Evolutionary conservation across 2,113 vertebrate genomes (phyloP).

Genomic region (Gallinago undulata): DNA sequence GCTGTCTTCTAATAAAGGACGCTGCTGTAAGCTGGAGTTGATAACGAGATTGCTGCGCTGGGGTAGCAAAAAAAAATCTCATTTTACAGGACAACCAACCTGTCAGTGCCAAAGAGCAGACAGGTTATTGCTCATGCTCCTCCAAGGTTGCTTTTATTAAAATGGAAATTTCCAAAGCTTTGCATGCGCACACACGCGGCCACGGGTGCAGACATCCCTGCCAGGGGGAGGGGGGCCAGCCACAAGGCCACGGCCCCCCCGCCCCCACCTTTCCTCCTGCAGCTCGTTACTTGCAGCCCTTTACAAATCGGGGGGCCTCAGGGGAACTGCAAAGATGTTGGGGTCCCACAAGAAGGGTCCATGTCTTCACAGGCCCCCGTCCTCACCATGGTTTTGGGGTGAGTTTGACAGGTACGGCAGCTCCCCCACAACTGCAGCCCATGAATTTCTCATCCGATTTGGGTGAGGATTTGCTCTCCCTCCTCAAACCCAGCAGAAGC

Average conservation of each 20-base stretch:
- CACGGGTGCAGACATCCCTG: background rate
- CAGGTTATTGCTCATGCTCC: conserved; percentile 45
- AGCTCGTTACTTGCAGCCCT: background rate
- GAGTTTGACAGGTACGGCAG: background rate
- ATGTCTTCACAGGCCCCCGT: background rate
- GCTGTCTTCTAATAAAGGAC: conserved; percentile 26
- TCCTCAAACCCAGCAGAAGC: background rate
- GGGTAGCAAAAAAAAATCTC: conserved; percentile 43
- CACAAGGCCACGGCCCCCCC: background rate
- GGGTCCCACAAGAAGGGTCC: background rate
- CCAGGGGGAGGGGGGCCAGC: background rate
- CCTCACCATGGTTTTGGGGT: background rate
- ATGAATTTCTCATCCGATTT: rapidly evolving
- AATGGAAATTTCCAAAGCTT: conserved; percentile 62
- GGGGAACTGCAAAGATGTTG: background rate
- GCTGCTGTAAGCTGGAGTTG: background rate
- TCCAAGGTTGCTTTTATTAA: conserved; percentile 66
- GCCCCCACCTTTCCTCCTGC: background rate
- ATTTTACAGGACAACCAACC: conserved; percentile 52
- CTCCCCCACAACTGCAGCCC: background rate
- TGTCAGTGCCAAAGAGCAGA: conserved; percentile 43
- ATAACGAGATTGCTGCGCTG: background rate
- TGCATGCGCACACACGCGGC: background rate
- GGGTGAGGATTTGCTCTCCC: background rate
- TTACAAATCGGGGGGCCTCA: rapidly evolving